Evolutionary conservation across 2,888 invertebrate species (phyloP), one percentile per base, ranked within the genome.

Genomic region (Tillus elongatus): DNA sequence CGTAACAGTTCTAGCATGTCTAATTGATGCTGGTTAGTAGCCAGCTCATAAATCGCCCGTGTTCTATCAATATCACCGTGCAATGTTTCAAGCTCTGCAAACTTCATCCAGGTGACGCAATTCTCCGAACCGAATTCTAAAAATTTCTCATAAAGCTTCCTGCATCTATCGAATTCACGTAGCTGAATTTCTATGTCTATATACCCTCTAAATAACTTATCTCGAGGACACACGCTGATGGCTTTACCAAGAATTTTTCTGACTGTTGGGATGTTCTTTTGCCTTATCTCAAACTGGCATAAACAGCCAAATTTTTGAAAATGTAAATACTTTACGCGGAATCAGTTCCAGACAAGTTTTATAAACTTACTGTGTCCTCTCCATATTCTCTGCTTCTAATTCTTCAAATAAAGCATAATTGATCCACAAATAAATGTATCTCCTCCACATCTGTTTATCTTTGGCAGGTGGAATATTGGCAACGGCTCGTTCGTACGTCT

Each of bases 1-100:
- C 98, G 99, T 13, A 98, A 67, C 19, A 92, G 70, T 68, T 98
- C 98, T 0, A 98, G 98, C 96, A 98, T 98, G 61, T 99, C 97
- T 29, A 99, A 67, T 45, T 89, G 76, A 1, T 85, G 82, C 60
- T 97, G 97, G 40, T 79, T 79, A 13, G 98, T 82, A 12, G 97
- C 97, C 54, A 98, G 73, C 67, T 96, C 92, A 63, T 88, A 97
- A 50, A 99, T 88, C 2, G 89, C 86, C 49, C 97, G 72, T 0
- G 95, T 91, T 51, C 98, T 74, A 16, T 93, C 93, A 10, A 73
- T 75, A 59, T 99, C 98, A 1, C 96, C 97, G 24, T 99, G 69
- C 36, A 96, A 74, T 14, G 87, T 89, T 70, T 99, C 98, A 45
- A 99, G 65, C 63, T 98, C 97, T 10, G 96, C 93, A 73, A 95